Base-by-base conservation (phyloP, 2,113 vertebrate genomes). In the Apodemus sylvaticus region DNA sequence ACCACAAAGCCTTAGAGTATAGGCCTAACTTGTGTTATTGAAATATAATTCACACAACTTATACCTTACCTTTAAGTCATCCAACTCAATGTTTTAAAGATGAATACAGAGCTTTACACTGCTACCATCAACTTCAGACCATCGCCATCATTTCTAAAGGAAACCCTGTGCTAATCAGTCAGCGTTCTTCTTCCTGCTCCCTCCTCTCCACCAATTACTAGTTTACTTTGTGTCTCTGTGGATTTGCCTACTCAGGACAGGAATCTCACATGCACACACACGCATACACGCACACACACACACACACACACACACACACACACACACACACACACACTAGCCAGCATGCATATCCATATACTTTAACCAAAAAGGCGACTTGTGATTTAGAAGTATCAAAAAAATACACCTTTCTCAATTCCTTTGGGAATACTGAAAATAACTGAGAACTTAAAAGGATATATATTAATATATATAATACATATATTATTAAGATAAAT, bases 331-430 rank as follows among this genome's bases (percentile, higher is more conserved):
- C 24, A 81, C 20, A 74, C 26, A 86, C 26, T 64, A 42, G 29
- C 36, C 64, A 4, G 45, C 20, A 42, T 22, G 31, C 34, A 71
- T 53, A 22, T 24, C 5, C 34, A 70, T 22, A 89, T 66, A 58
- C 39, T 68, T 77, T 90, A 91, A 73, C 19, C 81, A 26, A 77
- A 78, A 93, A 79, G 36, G 17, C 83, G 8, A 87, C 26, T 39
- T 89, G 53, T 55, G 58, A 86, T 77, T 94, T 90, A 89, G 82
- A 97, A 73, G 39, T 93, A 79, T 89, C 34, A 45, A 62, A 76
- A 74, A 94, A 94, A 66, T 34, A 34, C 55, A 90, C 12, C 12
- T 68, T 92, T 45, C 48, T 81, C 22, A 55, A 13, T 87, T 77
- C 16, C 73, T 94, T 74, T 81, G 48, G 51, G 31, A 87, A 77